phyloP scores from a whole-genome alignment of 2,113 vertebrate genomes.

The Charina bottae region DNA sequence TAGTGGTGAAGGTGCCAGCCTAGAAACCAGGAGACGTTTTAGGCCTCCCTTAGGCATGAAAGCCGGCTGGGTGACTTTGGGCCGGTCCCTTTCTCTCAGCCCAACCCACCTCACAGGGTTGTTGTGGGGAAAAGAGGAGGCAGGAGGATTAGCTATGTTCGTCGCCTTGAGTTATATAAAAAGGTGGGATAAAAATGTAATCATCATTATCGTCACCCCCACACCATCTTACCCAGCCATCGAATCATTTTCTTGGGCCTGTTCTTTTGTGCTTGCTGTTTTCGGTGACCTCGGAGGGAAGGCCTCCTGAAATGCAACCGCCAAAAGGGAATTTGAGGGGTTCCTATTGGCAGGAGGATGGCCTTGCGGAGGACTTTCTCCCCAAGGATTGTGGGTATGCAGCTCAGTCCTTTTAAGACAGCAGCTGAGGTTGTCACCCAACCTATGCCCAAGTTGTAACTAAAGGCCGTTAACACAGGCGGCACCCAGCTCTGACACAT shows the following conservation, averaged over 20 bases:
- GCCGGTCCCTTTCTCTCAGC: not conserved
- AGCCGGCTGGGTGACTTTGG: not conserved
- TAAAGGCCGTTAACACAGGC: not conserved
- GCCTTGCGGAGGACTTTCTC: not conserved
- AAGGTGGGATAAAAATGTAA: not conserved
- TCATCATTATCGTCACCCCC: no score
- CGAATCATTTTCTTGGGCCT: not conserved
- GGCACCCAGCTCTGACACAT: not conserved
- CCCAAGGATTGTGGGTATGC: not conserved
- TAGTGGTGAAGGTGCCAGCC: not conserved
- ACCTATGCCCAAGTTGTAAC: not conserved
- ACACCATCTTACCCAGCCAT: not conserved
- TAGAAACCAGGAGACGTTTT: not conserved
- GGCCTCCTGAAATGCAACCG: not conserved
- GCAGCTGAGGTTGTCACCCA: not conserved
- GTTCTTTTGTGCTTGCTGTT: not conserved
- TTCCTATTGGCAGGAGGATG: not conserved
- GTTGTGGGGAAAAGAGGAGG: not conserved
- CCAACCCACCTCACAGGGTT: not conserved
- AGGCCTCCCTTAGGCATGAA: not conserved
- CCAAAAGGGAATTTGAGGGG: not conserved
- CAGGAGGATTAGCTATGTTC: not conserved
- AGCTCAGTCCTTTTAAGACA: accelerated
- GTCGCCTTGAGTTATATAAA: not conserved
- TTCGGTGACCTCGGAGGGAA: not conserved